phyloP scores from a whole-genome alignment of 2,888 invertebrate genomes.

The Teinopalpus imperialis region DNA sequence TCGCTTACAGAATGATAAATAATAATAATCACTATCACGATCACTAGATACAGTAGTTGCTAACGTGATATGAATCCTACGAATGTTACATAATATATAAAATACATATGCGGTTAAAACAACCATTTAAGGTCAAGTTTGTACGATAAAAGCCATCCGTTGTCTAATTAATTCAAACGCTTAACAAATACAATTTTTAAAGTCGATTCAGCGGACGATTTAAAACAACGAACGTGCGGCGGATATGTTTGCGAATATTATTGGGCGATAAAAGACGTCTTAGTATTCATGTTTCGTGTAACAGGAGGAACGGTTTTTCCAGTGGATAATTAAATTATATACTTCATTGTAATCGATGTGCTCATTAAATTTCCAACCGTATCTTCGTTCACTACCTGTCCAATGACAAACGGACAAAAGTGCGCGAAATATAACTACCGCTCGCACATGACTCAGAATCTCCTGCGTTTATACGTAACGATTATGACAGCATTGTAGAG shows the following conservation, averaged over 20 bases:
- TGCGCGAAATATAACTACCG: constrained; percentile 68
- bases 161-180: not conserved
- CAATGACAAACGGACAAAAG: constrained; percentile 65
- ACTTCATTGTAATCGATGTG: constrained; percentile 33
- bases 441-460: constrained; percentile 59
- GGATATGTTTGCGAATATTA: constrained; percentile 3
- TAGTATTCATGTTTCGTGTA: constrained; percentile 25
- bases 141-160: not conserved
- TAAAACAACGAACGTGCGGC: not conserved
- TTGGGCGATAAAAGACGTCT: constrained; percentile 9
- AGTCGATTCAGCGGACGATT: not conserved
- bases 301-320: constrained; percentile 32
- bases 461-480: constrained; percentile 50
- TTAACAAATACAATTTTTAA: too few species aligned
- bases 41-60: constrained; percentile 24
- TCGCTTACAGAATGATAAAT: constrained; percentile 58
- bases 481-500: constrained; percentile 40
- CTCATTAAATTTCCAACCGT: constrained; percentile 38
- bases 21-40: constrained; percentile 44
- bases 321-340: constrained; percentile 31
- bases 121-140: constrained; percentile 6
- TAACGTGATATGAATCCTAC: constrained; percentile 11
- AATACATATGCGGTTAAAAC: not conserved
- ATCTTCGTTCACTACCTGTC: constrained; percentile 34
- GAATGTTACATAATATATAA: constrained; percentile 5